Percentiles rank a stretch among this genome's conserved stretches.
These are phyloP conservation scores for Orthosia gracilis DNA, from an alignment of 2,888 invertebrate species.

Conservation along the genomic window DNA sequence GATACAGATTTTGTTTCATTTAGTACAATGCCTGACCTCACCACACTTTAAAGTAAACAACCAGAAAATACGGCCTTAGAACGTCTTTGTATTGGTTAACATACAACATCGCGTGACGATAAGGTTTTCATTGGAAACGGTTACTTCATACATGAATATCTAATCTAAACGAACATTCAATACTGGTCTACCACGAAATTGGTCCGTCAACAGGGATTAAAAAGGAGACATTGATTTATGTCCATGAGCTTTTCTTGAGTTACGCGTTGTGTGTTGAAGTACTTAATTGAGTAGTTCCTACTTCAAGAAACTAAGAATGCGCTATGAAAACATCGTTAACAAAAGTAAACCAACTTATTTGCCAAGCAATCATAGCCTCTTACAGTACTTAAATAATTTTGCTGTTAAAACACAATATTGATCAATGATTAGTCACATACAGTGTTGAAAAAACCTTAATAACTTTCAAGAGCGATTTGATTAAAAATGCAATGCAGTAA, in stretches of 20 bases:
- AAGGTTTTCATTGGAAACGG: slow-evolving; percentile 8
- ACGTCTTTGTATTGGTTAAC: not conserved
- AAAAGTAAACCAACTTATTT: not conserved
- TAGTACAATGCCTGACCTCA: not conserved
- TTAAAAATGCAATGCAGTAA: no score
- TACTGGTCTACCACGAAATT: slow-evolving; percentile 11
- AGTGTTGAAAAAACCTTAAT: no score
- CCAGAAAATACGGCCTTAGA: not conserved
- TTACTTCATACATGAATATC: slow-evolving; percentile 4
- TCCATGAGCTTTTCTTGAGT: not conserved
- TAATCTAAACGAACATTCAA: slow-evolving; percentile 5
- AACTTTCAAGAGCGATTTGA: no score
- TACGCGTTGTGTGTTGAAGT: not conserved
- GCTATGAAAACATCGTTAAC: not conserved
- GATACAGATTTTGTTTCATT: not conserved
- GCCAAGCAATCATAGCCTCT: not conserved
- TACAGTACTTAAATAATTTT: not conserved
- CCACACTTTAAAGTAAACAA: not conserved
- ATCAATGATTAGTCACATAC: not conserved
- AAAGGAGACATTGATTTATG: slow-evolving; percentile 11
- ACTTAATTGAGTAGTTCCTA: not conserved
- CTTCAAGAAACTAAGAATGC: not conserved
- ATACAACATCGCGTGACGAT: slow-evolving; percentile 30
- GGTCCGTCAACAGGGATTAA: slow-evolving; percentile 2
- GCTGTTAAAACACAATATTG: not conserved